Base-by-base conservation (phyloP, 1,140 invertebrate genomes). In the Cotesia glomerata region DNA sequence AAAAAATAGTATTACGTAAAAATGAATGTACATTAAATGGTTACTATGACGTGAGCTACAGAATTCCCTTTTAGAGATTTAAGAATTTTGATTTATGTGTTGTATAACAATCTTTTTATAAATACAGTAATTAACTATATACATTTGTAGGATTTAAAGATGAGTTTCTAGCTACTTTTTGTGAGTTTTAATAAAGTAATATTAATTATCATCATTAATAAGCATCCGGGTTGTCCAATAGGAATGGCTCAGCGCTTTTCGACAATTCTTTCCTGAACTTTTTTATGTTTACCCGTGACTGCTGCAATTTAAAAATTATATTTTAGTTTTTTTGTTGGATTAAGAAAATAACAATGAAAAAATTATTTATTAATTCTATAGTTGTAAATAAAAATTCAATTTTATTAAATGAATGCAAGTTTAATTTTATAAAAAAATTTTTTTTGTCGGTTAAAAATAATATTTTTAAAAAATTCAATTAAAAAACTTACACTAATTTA, bases 221-320 rank as follows among this genome's bases (percentile, higher is more conserved):
- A 35, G 79, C 80, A 61, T 83, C 75, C 0, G 85, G 85, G 74
- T 86, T 86, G 65, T 87, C 85, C 45, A 80, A 80, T 1, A 87
- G 78, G 32, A 80, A 86, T 0, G 73, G 74, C 14, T 80, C 78
- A 32, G 86, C 73, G 52, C 83, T 82, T 16, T 85, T 86, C 5
- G 80, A 81, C 35, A 87, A 79, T 67, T 85, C 75, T 52, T 65
- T 77, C 62, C 78, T 79, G 69, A 87, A 87, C 16, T 87, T 81
- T 51, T 45, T 80, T 1, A 80, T 76, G 7, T 69, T 80, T 26
- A 76, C 73, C 16, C 81, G 77, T 5, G 86, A 87, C 82, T 85
- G 79, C 86, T 87, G 75, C 62, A 82, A 73, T 14, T 7, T 36
- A 74, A 75, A 69, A 66, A 45, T 36, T 64, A 71, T 66, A 52